Evolutionary conservation across 2,888 invertebrate genomes (phyloP).

Genomic region (Lepas anatifera): DNA sequence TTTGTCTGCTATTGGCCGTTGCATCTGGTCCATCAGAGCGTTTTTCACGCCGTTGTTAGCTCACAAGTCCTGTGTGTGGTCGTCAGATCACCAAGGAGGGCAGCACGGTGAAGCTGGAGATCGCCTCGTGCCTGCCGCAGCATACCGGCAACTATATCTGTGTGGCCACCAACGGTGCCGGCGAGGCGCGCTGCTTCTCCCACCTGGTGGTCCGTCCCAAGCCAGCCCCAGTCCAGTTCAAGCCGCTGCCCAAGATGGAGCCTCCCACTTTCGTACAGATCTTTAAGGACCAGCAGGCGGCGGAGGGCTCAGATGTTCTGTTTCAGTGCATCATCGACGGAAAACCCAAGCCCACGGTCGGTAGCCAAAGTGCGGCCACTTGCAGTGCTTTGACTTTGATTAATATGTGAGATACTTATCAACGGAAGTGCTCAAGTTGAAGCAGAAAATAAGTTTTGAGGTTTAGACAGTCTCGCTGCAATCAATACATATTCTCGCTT

Average conservation of each 20-base stretch:
- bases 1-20: too few relatives aligned
- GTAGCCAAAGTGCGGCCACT: too few relatives aligned
- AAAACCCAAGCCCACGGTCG: slow-evolving; percentile 58
- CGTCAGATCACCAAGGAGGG: slow-evolving; percentile 48
- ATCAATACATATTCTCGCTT: too few relatives aligned
- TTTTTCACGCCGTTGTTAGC: too few relatives aligned
- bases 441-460: too few relatives aligned
- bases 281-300: slow-evolving; percentile 47
- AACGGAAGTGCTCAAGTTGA: too few relatives aligned
- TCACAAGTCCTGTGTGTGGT: too few relatives aligned
- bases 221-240: slow-evolving; percentile 27
- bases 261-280: slow-evolving; percentile 52
- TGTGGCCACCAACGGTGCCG: slow-evolving; percentile 51
- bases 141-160: slow-evolving; percentile 60
- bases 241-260: slow-evolving; percentile 26
- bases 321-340: slow-evolving; percentile 64
- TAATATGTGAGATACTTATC: too few relatives aligned
- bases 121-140: slow-evolving; percentile 34
- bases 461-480: too few relatives aligned
- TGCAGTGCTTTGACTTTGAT: background rate
- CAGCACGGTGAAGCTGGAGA: slow-evolving; percentile 51
- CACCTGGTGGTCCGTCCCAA: slow-evolving; percentile 49
- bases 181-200: slow-evolving; percentile 68
- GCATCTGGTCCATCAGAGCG: too few relatives aligned
- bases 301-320: slow-evolving; percentile 47